Conservation (phyloP, 2,888 invertebrate genomes). For the Drosophila falleni region DNA sequence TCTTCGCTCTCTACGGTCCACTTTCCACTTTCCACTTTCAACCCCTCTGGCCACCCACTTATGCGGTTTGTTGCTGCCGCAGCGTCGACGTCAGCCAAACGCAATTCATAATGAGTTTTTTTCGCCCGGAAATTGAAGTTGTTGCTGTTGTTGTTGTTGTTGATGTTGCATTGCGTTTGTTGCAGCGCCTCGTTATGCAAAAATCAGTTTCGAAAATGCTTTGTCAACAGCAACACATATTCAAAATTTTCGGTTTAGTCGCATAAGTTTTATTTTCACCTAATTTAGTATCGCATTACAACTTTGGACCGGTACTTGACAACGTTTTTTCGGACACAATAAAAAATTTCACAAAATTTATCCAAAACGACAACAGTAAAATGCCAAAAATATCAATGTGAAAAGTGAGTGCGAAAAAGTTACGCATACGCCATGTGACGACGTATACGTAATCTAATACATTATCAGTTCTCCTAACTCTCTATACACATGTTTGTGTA, state of each 20-base stretch:
- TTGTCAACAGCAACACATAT: slow-evolving; percentile 84
- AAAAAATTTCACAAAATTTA: slow-evolving; percentile 3
- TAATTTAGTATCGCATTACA: slow-evolving; percentile 60
- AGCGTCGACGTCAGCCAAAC: slow-evolving; percentile 26
- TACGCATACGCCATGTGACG: slow-evolving; percentile 43
- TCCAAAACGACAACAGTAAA: slow-evolving; percentile 3
- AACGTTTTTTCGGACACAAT: slow-evolving; percentile 20
- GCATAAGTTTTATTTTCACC: slow-evolving; percentile 73
- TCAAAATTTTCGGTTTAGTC: slow-evolving; percentile 82
- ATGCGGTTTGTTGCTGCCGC: slow-evolving; percentile 49
- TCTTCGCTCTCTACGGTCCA: neutral
- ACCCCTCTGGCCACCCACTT: slow-evolving; percentile 44
- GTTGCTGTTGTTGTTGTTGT: slow-evolving; percentile 33
- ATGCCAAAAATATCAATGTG: slow-evolving; percentile 2
- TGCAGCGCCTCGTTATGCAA: slow-evolving; percentile 56
- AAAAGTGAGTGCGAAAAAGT: slow-evolving; percentile 50
- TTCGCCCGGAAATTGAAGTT: slow-evolving; percentile 30
- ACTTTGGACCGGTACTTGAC: slow-evolving; percentile 55
- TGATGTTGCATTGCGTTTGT: slow-evolving; percentile 41
- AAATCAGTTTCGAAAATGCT: slow-evolving; percentile 84
- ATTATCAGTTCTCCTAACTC: slow-evolving; percentile 25
- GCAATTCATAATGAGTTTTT: slow-evolving; percentile 72
- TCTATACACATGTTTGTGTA: slow-evolving; percentile 10
- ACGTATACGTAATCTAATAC: slow-evolving; percentile 32
- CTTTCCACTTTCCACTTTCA: neutral